Evolutionary conservation across 1,140 invertebrate genomes (phyloP).

Genomic region (Platyscapa corneri): DNA sequence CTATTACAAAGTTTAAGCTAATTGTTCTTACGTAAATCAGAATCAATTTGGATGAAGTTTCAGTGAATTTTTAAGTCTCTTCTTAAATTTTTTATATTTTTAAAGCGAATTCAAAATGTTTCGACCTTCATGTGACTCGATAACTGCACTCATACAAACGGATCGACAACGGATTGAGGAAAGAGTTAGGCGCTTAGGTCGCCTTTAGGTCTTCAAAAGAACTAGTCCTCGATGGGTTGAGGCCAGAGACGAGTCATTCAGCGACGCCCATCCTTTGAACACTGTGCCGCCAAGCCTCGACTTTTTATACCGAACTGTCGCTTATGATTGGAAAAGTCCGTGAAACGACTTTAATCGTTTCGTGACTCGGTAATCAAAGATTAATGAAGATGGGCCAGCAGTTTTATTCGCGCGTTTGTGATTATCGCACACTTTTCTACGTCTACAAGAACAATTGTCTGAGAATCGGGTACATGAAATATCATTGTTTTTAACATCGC

Average conservation of each 20-base stretch:
- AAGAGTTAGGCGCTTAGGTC: neutral
- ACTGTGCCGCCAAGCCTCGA: conserved; percentile 55
- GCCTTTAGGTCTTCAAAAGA: neutral
- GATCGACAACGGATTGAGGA: too few relatives aligned
- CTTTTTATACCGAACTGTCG: conserved; percentile 70
- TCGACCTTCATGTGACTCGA: too few relatives aligned
- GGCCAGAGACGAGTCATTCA: conserved; percentile 68
- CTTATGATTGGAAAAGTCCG: conserved; percentile 73
- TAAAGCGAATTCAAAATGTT: too few relatives aligned
- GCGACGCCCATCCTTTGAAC: conserved; percentile 65
- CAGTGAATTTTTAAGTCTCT: too few relatives aligned
- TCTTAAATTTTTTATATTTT: too few relatives aligned
- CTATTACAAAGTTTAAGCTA: too few relatives aligned
- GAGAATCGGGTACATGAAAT: neutral
- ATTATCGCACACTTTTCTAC: conserved; percentile 28
- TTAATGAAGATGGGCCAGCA: conserved; percentile 45
- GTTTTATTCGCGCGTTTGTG: conserved; percentile 33
- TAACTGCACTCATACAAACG: too few relatives aligned
- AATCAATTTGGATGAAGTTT: too few relatives aligned
- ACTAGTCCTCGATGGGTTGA: neutral
- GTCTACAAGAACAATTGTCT: neutral
- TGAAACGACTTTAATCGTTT: conserved; percentile 63
- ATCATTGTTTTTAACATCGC: neutral
- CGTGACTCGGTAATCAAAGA: conserved; percentile 61
- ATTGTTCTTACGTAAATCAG: too few relatives aligned